Conservation (phyloP, 2,113 vertebrate genomes). For the Romanogobio albipinnatus region DNA sequence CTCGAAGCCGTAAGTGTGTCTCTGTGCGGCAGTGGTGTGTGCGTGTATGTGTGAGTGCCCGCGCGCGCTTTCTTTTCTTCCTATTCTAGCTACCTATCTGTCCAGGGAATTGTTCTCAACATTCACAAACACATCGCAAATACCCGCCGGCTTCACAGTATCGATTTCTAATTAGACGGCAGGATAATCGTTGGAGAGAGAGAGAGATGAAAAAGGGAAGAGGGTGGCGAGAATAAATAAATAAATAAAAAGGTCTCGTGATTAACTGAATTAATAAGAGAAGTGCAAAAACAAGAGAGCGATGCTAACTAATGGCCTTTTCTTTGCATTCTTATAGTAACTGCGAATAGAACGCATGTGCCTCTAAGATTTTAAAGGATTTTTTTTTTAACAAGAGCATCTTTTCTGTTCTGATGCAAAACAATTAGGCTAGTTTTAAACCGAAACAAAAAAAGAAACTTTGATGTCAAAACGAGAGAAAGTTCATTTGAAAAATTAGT, state of each 20-base stretch:
- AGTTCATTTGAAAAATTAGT: too few species aligned
- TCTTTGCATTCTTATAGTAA: not conserved
- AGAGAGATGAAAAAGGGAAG: slow-evolving; percentile 74
- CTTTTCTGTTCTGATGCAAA: not conserved
- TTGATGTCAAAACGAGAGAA: too few species aligned
- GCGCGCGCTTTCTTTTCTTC: slow-evolving; percentile 61
- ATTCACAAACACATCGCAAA: slow-evolving; percentile 87
- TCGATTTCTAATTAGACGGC: slow-evolving; percentile 88
- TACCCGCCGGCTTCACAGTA: slow-evolving; percentile 81
- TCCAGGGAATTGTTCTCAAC: slow-evolving; percentile 84
- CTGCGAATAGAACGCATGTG: not conserved
- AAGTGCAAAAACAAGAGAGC: slow-evolving; percentile 9
- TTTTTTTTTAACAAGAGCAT: not conserved
- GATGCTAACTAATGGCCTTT: not conserved
- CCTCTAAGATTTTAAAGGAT: not conserved
- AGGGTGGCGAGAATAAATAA: slow-evolving; percentile 70
- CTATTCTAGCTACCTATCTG: slow-evolving; percentile 69
- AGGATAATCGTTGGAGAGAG: slow-evolving; percentile 83
- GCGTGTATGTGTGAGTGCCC: slow-evolving; percentile 47
- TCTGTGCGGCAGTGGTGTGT: slow-evolving; percentile 35
- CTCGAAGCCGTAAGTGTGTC: slow-evolving; percentile 73
- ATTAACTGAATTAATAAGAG: slow-evolving; percentile 71
- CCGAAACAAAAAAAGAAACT: not conserved
- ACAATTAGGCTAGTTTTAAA: not conserved
- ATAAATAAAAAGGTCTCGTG: slow-evolving; percentile 75